Evolutionary conservation across 2,113 vertebrate species (phyloP).

Genomic region (Podarcis cretensis): DNA sequence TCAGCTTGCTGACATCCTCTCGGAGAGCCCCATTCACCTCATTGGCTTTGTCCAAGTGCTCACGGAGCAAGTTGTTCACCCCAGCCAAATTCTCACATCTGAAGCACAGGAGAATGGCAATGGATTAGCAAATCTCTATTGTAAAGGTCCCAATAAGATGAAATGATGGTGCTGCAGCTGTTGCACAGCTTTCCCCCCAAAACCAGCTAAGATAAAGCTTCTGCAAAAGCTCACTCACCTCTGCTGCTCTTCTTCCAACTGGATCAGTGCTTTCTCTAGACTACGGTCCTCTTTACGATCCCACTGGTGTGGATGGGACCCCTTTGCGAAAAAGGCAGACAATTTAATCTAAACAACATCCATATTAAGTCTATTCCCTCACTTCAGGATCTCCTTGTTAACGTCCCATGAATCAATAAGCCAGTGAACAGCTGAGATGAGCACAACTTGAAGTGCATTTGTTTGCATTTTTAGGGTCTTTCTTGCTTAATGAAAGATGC

Average conservation of each 20-base stretch:
- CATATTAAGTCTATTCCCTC: not conserved
- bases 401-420: not conserved
- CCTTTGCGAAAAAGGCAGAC: slow-evolving; percentile 59
- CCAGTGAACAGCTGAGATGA: not conserved
- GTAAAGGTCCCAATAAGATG: not conserved
- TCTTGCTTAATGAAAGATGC: not conserved
- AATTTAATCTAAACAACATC: not conserved
- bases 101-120: slow-evolving; percentile 35
- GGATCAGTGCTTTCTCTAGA: slow-evolving; percentile 84
- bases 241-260: slow-evolving; percentile 88
- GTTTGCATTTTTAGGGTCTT: not conserved
- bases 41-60: slow-evolving; percentile 82
- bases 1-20: slow-evolving; percentile 85
- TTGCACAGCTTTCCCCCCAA: not conserved
- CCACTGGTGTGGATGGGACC: slow-evolving; percentile 61
- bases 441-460: not conserved
- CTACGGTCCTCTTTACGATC: slow-evolving; percentile 77
- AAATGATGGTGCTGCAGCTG: not conserved
- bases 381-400: not conserved
- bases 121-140: accelerated
- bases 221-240: slow-evolving; percentile 74
- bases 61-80: slow-evolving; percentile 79
- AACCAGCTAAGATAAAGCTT: not conserved
- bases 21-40: slow-evolving; percentile 79
- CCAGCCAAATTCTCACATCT: slow-evolving; percentile 83